Percentiles rank a stretch among this genome's conserved stretches.
Conservation (phyloP, 2,888 invertebrate species). For the Eupeodes luniger region DNA sequence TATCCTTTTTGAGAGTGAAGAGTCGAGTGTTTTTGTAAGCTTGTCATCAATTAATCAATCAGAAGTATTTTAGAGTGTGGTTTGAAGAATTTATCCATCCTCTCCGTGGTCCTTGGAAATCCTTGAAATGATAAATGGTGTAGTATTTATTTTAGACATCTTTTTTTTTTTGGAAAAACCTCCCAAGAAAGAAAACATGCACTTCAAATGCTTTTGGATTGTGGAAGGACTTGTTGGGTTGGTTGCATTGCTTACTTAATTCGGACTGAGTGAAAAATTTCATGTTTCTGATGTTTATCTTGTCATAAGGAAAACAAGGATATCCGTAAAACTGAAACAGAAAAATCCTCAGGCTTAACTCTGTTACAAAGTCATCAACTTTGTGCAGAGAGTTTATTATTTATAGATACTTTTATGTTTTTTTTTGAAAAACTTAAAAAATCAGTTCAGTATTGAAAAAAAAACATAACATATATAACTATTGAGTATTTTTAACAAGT, state of each 20-base stretch:
- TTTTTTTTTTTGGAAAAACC: no score
- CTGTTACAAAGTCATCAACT: conserved; percentile 8
- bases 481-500: neutral
- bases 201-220: neutral
- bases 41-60: conserved; percentile 42
- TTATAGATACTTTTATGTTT: neutral
- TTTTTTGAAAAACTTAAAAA: neutral
- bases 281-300: neutral
- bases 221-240: neutral
- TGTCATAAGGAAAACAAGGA: neutral
- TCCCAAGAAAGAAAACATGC: neutral
- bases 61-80: conserved; percentile 2
- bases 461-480: neutral
- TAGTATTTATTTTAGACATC: neutral
- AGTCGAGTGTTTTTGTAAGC: conserved; percentile 13
- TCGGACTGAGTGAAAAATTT: neutral
- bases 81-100: conserved; percentile 19
- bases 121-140: conserved; percentile 18
- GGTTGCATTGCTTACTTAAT: neutral
- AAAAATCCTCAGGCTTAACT: conserved; percentile 7
- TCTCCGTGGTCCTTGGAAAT: neutral
- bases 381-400: neutral
- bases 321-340: neutral
- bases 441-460: conserved; percentile 1
- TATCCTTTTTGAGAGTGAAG: conserved; percentile 9